Conservation (phyloP, 2,797 vertebrate species). For the Octomys mimax region DNA sequence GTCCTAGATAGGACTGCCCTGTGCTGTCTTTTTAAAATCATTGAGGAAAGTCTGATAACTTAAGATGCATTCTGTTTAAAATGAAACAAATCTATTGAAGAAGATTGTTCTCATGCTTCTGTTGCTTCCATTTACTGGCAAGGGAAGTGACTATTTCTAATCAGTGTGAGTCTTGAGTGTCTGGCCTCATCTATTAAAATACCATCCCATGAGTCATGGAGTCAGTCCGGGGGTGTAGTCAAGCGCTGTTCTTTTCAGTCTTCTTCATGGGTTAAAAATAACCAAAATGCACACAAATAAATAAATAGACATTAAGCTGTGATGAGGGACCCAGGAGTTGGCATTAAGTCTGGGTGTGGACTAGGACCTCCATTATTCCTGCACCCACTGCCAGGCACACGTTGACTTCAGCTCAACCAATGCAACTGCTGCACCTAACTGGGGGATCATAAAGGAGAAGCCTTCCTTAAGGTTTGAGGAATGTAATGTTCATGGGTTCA, state of each 20-base stretch:
- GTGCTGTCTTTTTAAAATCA: slow-evolving; percentile 8
- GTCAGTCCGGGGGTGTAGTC: background rate
- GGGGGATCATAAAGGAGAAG: background rate
- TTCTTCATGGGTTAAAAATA: background rate
- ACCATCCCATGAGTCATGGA: slow-evolving; percentile 1
- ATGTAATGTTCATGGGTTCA: background rate
- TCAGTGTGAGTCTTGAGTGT: background rate
- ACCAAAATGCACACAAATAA: no score
- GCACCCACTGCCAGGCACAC: background rate
- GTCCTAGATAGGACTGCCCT: background rate
- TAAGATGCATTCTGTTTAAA: background rate
- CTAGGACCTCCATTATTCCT: background rate
- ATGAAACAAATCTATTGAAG: slow-evolving; percentile 13
- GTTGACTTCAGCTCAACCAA: slow-evolving; percentile 5
- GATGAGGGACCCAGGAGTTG: background rate
- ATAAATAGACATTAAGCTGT: background rate
- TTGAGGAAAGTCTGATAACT: background rate
- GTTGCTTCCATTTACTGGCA: slow-evolving; percentile 26
- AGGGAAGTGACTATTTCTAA: slow-evolving; percentile 45
- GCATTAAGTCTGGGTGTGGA: background rate
- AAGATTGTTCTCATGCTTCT: background rate
- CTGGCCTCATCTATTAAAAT: slow-evolving; percentile 58
- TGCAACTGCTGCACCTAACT: slow-evolving; percentile 29
- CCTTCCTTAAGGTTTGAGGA: background rate
- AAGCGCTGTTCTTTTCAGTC: background rate